Percentiles rank a stretch among this genome's conserved stretches.
Conservation (phyloP, 1,140 invertebrate genomes). For the Camponotus pennsylvanicus region DNA sequence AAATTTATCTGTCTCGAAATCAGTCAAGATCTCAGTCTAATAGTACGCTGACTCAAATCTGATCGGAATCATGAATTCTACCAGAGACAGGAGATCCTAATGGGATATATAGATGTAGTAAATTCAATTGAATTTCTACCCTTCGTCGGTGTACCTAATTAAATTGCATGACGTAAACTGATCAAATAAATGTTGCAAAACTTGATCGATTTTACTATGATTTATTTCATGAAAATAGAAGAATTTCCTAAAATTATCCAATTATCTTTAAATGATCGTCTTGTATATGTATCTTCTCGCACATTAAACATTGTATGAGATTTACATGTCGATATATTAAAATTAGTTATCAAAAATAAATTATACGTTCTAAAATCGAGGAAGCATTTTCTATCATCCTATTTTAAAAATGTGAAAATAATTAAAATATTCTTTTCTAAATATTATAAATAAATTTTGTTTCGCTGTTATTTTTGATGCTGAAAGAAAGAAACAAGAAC, state of each 20-base stretch:
- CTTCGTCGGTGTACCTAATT: constrained; percentile 55
- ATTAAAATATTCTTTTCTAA: background rate
- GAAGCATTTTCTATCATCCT: background rate
- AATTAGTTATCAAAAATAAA: background rate
- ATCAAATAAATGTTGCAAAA: constrained; percentile 45
- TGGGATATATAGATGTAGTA: constrained; percentile 33
- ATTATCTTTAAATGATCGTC: background rate
- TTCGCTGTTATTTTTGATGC: background rate
- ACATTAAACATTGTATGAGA: background rate
- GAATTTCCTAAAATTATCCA: background rate
- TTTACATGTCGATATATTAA: too few relatives aligned
- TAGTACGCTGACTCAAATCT: constrained; percentile 68
- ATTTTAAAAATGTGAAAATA: background rate
- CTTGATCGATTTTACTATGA: constrained; percentile 12
- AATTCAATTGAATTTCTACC: constrained; percentile 52
- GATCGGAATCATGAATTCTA: constrained; percentile 54
- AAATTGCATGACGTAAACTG: constrained; percentile 56
- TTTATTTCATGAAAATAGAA: background rate
- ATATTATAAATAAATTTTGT: background rate
- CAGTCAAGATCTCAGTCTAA: constrained; percentile 45
- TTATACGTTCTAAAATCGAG: constrained; percentile 3
- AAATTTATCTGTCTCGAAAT: constrained; percentile 66
- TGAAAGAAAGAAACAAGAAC: background rate
- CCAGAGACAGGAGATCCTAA: constrained; percentile 42
- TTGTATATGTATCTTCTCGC: background rate